phyloP scores from a whole-genome alignment of 1,140 invertebrate genomes.

The Magallana ariakensis region DNA sequence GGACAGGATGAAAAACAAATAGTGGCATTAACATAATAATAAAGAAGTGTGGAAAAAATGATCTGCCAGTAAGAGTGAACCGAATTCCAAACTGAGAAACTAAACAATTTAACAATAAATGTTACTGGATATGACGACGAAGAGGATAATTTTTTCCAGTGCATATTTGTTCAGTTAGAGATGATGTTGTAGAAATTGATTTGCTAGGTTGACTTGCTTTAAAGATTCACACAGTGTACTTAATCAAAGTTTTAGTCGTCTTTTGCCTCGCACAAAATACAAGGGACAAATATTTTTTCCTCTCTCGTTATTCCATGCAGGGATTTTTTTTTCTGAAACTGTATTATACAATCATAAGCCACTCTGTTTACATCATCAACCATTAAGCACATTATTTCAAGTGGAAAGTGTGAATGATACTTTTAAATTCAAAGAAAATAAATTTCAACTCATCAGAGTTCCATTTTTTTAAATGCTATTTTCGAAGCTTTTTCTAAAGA shows the following conservation, averaged over 20 bases:
- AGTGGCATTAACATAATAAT: no score
- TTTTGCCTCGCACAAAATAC: no score
- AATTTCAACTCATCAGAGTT: no score
- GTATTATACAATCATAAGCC: neutral
- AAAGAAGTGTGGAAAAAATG: neutral
- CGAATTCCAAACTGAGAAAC: slow-evolving; percentile 9
- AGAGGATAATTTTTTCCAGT: neutral
- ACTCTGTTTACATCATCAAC: neutral
- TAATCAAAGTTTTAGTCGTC: no score
- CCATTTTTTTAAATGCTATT: neutral
- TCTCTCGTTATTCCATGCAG: neutral
- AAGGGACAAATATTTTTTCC: neutral
- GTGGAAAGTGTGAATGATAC: neutral
- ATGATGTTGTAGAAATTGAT: neutral
- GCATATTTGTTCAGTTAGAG: neutral
- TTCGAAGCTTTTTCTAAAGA: neutral
- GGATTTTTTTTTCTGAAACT: neutral
- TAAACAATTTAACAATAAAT: neutral
- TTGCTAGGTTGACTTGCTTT: no score
- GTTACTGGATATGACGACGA: neutral
- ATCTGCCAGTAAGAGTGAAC: neutral
- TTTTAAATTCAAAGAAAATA: neutral
- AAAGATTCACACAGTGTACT: no score
- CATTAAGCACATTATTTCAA: neutral
- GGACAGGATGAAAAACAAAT: no score